Percentiles rank a stretch among this genome's conserved stretches.
These are phyloP conservation scores for Rosalia funebris DNA, from an alignment of 2,888 invertebrate genomes.

Conservation along the genomic window DNA sequence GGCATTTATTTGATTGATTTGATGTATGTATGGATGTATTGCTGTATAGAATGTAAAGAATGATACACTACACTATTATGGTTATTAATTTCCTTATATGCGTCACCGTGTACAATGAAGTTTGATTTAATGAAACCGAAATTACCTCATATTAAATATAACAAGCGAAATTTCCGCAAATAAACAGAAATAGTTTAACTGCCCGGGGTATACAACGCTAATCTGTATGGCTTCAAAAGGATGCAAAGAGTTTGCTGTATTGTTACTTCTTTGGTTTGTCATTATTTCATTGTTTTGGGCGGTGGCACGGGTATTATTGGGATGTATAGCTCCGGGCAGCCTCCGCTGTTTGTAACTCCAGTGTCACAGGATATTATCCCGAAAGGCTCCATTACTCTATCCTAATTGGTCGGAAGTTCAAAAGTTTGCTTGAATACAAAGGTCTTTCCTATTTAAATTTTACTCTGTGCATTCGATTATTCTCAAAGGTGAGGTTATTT, in stretches of 20 bases:
- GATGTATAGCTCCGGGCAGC: slow-evolving; percentile 48
- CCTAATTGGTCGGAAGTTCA: slow-evolving; percentile 56
- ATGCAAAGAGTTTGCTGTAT: slow-evolving; percentile 54
- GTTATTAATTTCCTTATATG: too few species aligned
- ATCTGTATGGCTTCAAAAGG: slow-evolving; percentile 51
- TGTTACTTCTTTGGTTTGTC: slow-evolving; percentile 57
- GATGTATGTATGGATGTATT: too few species aligned
- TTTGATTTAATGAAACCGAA: too few species aligned
- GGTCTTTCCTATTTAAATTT: background rate
- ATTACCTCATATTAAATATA: slow-evolving; percentile 2
- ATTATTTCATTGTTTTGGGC: slow-evolving; percentile 58
- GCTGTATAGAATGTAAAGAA: too few species aligned
- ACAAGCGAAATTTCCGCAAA: slow-evolving; percentile 23
- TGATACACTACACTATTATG: too few species aligned
- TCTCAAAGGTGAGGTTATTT: too few species aligned
- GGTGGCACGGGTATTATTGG: slow-evolving; percentile 48
- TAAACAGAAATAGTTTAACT: slow-evolving; percentile 37
- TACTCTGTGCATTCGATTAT: background rate
- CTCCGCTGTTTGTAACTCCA: slow-evolving; percentile 29
- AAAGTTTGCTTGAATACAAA: slow-evolving; percentile 22
- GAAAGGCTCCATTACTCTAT: slow-evolving; percentile 59
- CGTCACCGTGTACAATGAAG: too few species aligned
- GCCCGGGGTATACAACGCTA: slow-evolving; percentile 48
- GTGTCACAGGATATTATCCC: slow-evolving; percentile 49
- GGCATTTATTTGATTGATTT: too few species aligned